Evolutionary conservation across 2,797 vertebrate species (phyloP).

Genomic region (Rhinogobio ventralis): DNA sequence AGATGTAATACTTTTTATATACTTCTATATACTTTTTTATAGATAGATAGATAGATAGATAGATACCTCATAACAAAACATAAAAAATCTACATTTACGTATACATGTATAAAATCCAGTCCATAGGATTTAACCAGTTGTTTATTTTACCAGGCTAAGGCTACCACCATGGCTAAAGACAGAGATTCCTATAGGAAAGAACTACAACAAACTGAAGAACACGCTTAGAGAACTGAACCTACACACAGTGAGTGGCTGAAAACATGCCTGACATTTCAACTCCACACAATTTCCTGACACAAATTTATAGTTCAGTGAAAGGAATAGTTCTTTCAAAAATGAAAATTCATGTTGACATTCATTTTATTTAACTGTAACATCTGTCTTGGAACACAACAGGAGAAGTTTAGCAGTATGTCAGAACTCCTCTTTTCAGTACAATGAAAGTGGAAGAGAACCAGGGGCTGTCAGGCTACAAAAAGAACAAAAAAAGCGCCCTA

Average conservation of each 20-base stretch:
- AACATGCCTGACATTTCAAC: not conserved
- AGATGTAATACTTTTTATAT: not conserved
- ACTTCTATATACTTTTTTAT: not conserved
- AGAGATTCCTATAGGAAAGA: constrained; percentile 94
- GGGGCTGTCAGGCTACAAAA: not conserved
- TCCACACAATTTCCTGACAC: not conserved
- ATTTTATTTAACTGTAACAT: not conserved
- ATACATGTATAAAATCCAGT: not conserved
- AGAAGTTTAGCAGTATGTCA: not conserved
- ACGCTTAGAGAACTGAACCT: constrained; percentile 91
- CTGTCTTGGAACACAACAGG: not conserved
- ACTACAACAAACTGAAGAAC: constrained; percentile 94
- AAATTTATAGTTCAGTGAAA: not conserved
- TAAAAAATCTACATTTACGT: not conserved
- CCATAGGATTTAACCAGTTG: not conserved
- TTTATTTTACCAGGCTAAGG: constrained; percentile 79
- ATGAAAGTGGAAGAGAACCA: not conserved
- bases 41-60: not conserved
- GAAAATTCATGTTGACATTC: not conserved
- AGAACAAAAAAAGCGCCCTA: not conserved
- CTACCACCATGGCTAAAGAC: constrained; percentile 98
- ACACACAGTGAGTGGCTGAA: constrained; percentile 85
- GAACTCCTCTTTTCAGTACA: not conserved
- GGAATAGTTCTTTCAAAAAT: not conserved
- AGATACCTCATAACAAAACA: not conserved